Evolutionary conservation across 2,113 vertebrate genomes (phyloP).

Genomic region (Glaucidium brasilianum): DNA sequence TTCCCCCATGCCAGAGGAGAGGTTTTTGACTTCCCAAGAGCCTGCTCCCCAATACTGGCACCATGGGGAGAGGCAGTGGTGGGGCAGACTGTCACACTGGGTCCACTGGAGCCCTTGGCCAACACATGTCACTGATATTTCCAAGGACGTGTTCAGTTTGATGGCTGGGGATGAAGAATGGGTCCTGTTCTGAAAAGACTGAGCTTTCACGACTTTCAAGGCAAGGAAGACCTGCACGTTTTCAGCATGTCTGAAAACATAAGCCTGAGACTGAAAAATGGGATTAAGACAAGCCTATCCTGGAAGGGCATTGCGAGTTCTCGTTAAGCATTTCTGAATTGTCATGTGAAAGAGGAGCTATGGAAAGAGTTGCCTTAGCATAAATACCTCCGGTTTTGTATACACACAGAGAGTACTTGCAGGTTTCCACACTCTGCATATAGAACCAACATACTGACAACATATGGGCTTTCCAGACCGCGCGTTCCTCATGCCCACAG

Average conservation of each 20-base stretch:
- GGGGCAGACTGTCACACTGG: background rate
- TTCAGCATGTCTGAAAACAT: background rate
- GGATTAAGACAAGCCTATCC: constrained; percentile 26
- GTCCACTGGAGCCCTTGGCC: background rate
- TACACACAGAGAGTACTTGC: background rate
- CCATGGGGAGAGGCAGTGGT: background rate
- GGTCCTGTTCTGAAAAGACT: background rate
- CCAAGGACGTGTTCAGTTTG: background rate
- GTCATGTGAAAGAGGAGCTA: background rate
- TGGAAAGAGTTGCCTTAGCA: background rate
- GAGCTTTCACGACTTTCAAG: background rate
- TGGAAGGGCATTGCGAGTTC: background rate
- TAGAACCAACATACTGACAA: background rate
- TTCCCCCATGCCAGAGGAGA: accelerated
- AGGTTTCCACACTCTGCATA: background rate
- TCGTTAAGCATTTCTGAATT: background rate
- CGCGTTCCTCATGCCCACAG: background rate
- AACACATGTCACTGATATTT: accelerated
- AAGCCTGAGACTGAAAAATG: constrained; percentile 15
- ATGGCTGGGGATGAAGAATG: background rate
- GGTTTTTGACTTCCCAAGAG: background rate
- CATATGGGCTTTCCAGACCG: background rate
- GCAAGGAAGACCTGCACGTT: background rate
- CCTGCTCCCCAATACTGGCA: background rate
- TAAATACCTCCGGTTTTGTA: background rate